These are phyloP conservation scores for Lophotis ruficrista DNA, from an alignment of 2,113 vertebrate species.

Conservation along the genomic window DNA sequence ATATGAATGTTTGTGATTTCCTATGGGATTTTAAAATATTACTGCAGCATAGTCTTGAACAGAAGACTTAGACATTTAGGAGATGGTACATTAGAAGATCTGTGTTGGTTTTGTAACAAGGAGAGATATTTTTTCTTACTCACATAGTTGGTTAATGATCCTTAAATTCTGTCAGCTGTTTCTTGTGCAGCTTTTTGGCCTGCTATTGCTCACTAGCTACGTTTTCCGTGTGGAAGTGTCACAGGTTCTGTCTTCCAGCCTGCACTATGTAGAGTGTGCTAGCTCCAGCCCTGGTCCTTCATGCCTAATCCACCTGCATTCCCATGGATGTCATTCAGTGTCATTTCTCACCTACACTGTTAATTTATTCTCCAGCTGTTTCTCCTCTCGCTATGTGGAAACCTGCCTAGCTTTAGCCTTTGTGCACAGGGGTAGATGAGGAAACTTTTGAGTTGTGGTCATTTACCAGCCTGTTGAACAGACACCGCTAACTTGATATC, in stretches of 20 bases:
- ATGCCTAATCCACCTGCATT: background rate
- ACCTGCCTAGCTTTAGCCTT: background rate
- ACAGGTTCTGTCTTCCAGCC: background rate
- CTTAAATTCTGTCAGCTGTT: background rate
- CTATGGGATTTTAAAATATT: background rate
- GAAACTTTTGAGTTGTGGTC: background rate
- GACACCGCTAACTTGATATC: background rate
- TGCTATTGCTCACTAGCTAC: rapidly evolving
- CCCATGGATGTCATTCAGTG: background rate
- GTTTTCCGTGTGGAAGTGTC: rapidly evolving
- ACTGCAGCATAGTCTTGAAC: background rate
- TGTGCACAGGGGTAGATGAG: background rate
- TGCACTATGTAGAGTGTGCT: background rate
- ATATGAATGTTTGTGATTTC: background rate
- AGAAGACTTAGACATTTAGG: background rate
- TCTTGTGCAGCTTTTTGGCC: background rate
- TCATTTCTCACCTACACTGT: background rate
- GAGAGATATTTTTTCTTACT: background rate
- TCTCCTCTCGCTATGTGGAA: background rate
- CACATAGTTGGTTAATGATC: background rate
- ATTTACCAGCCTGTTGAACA: background rate
- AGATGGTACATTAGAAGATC: background rate
- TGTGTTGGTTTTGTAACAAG: background rate
- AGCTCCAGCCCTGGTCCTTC: background rate
- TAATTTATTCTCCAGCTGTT: background rate